A percentile compares a stretch with the other conserved stretches of the same genome.
Conservation (phyloP, 2,888 invertebrate species). For the Spilarctia lutea region DNA sequence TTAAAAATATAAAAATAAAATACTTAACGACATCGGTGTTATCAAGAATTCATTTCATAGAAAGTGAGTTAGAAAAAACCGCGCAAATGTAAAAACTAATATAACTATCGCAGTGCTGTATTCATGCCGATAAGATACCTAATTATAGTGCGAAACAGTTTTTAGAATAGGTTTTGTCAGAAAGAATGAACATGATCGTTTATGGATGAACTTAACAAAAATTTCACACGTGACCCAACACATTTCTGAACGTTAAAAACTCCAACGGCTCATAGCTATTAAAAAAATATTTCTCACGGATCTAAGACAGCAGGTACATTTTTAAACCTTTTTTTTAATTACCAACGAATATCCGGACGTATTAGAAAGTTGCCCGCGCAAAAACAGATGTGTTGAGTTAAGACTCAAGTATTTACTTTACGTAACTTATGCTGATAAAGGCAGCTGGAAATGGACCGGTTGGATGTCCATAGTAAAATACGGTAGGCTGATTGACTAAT, state of each 20-base stretch:
- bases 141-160: too few relatives aligned
- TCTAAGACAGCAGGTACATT: constrained; percentile 26
- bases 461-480: not conserved
- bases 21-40: too few relatives aligned
- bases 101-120: not conserved
- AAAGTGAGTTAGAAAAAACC: too few relatives aligned
- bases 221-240: not conserved
- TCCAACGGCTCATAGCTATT: not conserved
- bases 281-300: constrained; percentile 33
- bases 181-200: too few relatives aligned
- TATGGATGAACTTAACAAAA: not conserved
- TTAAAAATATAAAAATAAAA: too few relatives aligned
- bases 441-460: not conserved
- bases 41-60: too few relatives aligned
- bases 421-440: not conserved
- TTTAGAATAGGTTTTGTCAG: not conserved
- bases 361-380: constrained; percentile 15
- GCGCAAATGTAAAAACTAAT: too few relatives aligned
- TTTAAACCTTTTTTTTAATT: not conserved
- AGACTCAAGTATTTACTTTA: not conserved
- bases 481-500: not conserved
- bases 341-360: not conserved
- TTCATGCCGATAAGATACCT: not conserved
- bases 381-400: constrained; percentile 28
- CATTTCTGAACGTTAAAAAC: not conserved